A percentile compares a stretch with the other conserved stretches of the same genome.
phyloP scores from a whole-genome alignment of 2,888 invertebrate species.

The Eilema griseolum region DNA sequence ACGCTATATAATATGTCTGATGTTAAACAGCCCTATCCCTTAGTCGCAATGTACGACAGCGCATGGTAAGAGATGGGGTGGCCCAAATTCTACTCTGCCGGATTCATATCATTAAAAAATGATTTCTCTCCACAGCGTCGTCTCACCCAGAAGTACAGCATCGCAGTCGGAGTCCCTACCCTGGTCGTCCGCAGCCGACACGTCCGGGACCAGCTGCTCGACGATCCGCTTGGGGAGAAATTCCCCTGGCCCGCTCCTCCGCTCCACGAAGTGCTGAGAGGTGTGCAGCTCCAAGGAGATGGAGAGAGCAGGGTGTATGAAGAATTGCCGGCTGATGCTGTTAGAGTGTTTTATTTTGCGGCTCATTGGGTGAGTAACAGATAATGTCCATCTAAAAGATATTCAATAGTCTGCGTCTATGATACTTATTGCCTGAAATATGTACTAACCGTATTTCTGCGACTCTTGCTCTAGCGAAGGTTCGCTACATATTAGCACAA shows the following conservation, averaged over 20 bases:
- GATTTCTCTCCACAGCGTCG: constrained; percentile 88
- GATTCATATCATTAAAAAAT: not conserved
- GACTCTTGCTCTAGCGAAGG: too few relatives aligned
- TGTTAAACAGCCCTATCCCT: too few relatives aligned
- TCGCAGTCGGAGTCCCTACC: constrained; percentile 92
- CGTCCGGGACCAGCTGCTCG: constrained; percentile 89
- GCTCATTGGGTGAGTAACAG: constrained; percentile 93
- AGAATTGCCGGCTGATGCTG: constrained; percentile 87
- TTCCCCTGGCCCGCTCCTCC: constrained; percentile 94
- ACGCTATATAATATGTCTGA: too few relatives aligned
- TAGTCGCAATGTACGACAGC: too few relatives aligned
- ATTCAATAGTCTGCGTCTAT: too few relatives aligned
- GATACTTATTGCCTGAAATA: too few relatives aligned
- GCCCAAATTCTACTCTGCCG: too few relatives aligned
- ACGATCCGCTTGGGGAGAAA: constrained; percentile 88
- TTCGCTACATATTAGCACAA: too few relatives aligned
- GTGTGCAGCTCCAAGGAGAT: constrained; percentile 78
- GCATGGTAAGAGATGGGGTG: too few relatives aligned
- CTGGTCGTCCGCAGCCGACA: constrained; percentile 91
- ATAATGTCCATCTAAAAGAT: not conserved
- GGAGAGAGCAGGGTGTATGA: constrained; percentile 80
- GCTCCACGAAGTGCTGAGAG: constrained; percentile 86
- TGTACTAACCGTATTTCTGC: too few relatives aligned
- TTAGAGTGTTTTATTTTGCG: constrained; percentile 94
- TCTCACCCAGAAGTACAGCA: constrained; percentile 91